These are phyloP conservation scores for Yoshiicerus persimilis DNA, from an alignment of 1,140 invertebrate species.

Conservation along the genomic window DNA sequence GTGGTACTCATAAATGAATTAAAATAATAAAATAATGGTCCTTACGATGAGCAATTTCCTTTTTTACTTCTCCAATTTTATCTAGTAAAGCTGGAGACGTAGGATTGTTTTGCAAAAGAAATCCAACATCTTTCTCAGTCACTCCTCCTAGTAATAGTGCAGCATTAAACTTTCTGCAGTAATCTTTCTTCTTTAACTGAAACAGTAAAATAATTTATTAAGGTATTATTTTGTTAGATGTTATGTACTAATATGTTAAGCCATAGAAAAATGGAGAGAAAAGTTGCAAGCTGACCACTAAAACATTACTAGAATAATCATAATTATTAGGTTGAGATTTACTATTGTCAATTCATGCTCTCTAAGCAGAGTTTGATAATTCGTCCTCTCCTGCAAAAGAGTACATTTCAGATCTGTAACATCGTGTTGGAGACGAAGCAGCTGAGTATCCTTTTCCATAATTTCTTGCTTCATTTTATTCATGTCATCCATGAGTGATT, in stretches of 20 bases:
- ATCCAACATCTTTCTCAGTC: conserved; percentile 37
- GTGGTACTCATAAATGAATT: too few relatives aligned
- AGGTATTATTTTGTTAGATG: too few relatives aligned
- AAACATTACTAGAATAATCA: too few relatives aligned
- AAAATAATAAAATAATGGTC: neutral
- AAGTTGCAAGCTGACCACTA: too few relatives aligned
- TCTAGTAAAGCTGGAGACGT: conserved; percentile 29
- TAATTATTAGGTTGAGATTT: too few relatives aligned
- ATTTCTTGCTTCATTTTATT: neutral
- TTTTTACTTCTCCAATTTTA: conserved; percentile 23
- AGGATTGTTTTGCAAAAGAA: conserved; percentile 40
- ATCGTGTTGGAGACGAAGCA: neutral
- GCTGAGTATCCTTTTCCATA: neutral
- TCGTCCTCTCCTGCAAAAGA: neutral
- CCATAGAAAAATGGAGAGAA: too few relatives aligned
- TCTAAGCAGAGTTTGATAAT: neutral
- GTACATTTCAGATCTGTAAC: neutral
- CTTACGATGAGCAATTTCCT: neutral
- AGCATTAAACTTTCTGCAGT: conserved; percentile 36
- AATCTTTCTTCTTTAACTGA: conserved; percentile 34
- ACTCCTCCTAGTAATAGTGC: conserved; percentile 32
- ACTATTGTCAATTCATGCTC: neutral
- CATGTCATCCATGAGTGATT: neutral
- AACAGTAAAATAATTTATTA: neutral
- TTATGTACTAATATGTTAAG: too few relatives aligned